These are phyloP conservation scores for Periophthalmus modestus DNA, from an alignment of 2,113 vertebrate species.

Conservation along the genomic window DNA sequence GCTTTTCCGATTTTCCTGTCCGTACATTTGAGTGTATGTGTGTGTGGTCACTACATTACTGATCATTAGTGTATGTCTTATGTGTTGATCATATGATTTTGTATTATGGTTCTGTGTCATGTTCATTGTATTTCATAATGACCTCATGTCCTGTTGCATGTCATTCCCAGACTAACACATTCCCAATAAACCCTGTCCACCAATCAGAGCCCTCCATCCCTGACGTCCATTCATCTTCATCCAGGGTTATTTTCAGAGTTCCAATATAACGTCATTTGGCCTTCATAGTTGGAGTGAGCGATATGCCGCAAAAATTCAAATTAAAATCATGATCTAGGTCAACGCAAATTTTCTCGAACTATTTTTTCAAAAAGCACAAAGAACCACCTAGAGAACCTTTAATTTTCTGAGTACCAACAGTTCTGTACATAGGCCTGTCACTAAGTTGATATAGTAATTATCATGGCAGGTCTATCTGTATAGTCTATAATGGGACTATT, in stretches of 20 bases:
- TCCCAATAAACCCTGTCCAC: slow-evolving; percentile 54
- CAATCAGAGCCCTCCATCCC: slow-evolving; percentile 15
- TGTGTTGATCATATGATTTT: slow-evolving; percentile 4
- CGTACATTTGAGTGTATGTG: neutral
- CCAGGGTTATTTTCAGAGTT: slow-evolving; percentile 8
- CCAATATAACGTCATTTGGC: neutral
- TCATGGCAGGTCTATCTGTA: no score
- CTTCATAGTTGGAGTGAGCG: neutral
- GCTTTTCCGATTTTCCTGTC: neutral
- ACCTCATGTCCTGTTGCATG: slow-evolving; percentile 26
- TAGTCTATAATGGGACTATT: no score
- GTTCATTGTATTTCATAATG: slow-evolving; percentile 18
- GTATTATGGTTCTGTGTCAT: slow-evolving; percentile 2
- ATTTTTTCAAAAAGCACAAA: no score
- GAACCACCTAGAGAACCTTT: no score
- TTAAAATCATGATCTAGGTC: no score
- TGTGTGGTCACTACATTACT: slow-evolving; percentile 20
- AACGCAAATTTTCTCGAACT: no score
- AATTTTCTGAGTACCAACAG: no score
- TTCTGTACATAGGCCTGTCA: no score
- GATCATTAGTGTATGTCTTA: neutral
- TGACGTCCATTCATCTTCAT: slow-evolving; percentile 29
- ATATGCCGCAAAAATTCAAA: neutral
- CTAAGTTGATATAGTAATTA: no score
- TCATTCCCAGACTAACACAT: slow-evolving; percentile 54